Evolutionary conservation across 1,140 invertebrate genomes (phyloP), one percentile per base, ranked within the genome.

Genomic region (Chironomus tepperi): DNA sequence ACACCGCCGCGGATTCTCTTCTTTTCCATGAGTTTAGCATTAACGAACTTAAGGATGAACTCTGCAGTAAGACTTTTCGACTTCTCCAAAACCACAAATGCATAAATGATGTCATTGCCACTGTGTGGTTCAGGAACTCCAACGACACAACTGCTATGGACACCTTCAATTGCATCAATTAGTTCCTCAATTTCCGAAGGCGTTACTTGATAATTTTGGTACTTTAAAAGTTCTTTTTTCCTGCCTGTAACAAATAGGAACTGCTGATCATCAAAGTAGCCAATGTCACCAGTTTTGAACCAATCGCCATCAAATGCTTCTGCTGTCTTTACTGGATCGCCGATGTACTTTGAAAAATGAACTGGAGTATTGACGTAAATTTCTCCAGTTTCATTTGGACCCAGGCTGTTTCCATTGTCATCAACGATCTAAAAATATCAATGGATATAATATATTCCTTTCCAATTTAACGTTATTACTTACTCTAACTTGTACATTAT

Each of bases 251-350:
- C 86, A 76, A 84, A 90, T 75, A 92, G 85, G 77, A 82, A 86
- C 9, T 86, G 86, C 8, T 90, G 84, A 2, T 84, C 77, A 78
- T 92, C 89, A 76, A 88, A 88, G 79, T 89, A 90, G 0, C 87
- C 91, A 43, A 93, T 83, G 80, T 93, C 90, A 18, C 91, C 91
- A 42, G 91, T 91, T 75, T 89, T 86, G 5, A 93, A 80, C 86
- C 89, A 93, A 0, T 89, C 89, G 43, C 47, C 47, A 57, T 57
- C 47, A 57, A 12, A 57, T n/a, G n/a, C 47, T 57, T 57, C 47
- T 15, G 12, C n/a, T 1, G 47, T 57, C 1, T 57, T 57, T 3
- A 15, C 47, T n/a, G 12, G 3, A 12, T 57, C 47, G 15, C n/a
- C n/a, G 1, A 15, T 15, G 5, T 34, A 34, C 2, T 5, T 5